These are phyloP conservation scores for Flexamia atlantica DNA, from an alignment of 2,888 invertebrate species.

Conservation along the genomic window DNA sequence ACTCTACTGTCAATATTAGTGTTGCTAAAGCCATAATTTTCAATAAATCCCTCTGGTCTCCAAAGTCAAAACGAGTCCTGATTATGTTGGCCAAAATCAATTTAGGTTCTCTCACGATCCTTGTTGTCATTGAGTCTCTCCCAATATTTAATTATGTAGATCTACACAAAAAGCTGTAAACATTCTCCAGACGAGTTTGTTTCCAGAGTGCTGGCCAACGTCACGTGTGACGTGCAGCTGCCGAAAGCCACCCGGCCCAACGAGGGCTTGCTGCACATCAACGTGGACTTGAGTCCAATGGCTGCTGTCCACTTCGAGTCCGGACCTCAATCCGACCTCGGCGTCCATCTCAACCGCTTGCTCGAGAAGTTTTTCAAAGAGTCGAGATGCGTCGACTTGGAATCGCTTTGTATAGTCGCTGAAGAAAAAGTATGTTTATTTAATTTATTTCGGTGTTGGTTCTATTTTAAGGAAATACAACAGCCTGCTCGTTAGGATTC, in stretches of 20 bases:
- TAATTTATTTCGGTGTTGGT: too few species aligned
- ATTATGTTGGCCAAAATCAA: too few species aligned
- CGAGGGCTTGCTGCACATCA: conserved; percentile 91
- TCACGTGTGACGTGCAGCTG: conserved; percentile 90
- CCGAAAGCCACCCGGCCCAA: conserved; percentile 92
- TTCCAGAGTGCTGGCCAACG: conserved; percentile 89
- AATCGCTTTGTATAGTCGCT: conserved; percentile 95
- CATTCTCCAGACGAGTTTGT: conserved; percentile 6
- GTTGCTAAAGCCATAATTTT: too few species aligned
- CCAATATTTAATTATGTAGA: too few species aligned
- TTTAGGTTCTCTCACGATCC: too few species aligned
- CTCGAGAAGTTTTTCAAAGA: conserved; percentile 94
- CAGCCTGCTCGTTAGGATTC: too few species aligned
- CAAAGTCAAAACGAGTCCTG: too few species aligned
- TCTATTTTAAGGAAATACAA: too few species aligned
- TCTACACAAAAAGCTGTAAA: neutral
- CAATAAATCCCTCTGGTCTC: too few species aligned
- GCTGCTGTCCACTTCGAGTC: conserved; percentile 91
- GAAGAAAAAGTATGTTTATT: conserved; percentile 93
- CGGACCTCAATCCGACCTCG: conserved; percentile 84
- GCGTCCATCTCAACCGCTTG: conserved; percentile 86
- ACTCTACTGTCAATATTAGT: too few species aligned
- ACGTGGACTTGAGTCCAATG: conserved; percentile 92
- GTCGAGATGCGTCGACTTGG: conserved; percentile 94
- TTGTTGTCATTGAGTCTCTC: too few species aligned